Evolutionary conservation across 2,888 invertebrate genomes (phyloP).

Genomic region (Sarcophaga rosellei): DNA sequence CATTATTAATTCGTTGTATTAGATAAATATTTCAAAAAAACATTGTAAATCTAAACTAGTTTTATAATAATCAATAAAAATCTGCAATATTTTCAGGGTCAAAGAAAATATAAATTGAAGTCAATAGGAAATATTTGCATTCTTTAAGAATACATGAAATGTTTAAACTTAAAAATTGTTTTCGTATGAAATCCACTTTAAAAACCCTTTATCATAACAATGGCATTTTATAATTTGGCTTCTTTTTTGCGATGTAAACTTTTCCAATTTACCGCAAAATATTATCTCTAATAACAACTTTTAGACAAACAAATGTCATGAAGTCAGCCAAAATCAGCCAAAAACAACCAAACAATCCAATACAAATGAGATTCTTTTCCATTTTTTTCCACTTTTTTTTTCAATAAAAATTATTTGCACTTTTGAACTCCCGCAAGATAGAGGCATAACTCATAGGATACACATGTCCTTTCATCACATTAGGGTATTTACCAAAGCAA

Average conservation of each 20-base stretch:
- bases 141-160: not conserved
- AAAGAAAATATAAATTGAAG: not conserved
- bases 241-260: constrained; percentile 22
- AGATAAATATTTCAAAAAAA: no score
- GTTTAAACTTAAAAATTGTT: not conserved
- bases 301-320: constrained; percentile 60
- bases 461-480: constrained; percentile 55
- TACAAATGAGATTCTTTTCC: constrained; percentile 25
- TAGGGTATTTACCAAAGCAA: constrained; percentile 20
- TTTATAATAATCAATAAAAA: not conserved
- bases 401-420: constrained; percentile 32
- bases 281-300: constrained; percentile 64
- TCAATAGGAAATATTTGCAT: no score
- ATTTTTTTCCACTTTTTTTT: not conserved
- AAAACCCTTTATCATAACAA: not conserved
- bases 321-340: constrained; percentile 41
- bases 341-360: constrained; percentile 28
- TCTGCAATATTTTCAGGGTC: not conserved
- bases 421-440: constrained; percentile 55
- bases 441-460: constrained; percentile 43
- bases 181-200: not conserved
- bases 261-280: constrained; percentile 63
- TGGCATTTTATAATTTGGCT: not conserved
- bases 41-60: no score
- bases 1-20: no score